A percentile compares a stretch with the other conserved stretches of the same genome.
phyloP scores from a whole-genome alignment of 2,888 invertebrate species.

The Aporophyla nigra region DNA sequence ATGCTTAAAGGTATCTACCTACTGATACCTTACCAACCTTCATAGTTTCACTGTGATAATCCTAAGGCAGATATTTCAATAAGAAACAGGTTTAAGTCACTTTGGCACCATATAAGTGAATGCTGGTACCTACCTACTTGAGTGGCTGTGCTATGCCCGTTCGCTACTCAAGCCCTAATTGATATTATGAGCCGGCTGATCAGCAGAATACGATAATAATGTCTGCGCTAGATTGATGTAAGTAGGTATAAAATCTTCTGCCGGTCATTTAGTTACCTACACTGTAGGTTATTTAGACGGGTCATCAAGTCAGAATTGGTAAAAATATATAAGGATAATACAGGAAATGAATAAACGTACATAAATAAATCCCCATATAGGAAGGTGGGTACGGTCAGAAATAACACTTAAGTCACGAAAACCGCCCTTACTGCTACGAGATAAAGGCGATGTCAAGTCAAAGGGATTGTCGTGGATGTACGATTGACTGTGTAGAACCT shows the following conservation, averaged over 20 bases:
- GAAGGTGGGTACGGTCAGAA: not conserved
- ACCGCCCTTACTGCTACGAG: not conserved
- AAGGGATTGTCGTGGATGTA: not conserved
- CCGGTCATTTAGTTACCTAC: not conserved
- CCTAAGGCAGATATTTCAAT: constrained; percentile 54
- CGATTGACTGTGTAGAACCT: not conserved
- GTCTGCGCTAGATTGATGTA: constrained; percentile 7
- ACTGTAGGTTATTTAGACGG: not conserved
- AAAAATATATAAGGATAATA: not conserved
- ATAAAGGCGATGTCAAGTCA: not conserved
- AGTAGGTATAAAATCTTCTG: constrained; percentile 20
- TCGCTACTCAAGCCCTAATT: constrained; percentile 49
- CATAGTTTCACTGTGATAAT: constrained; percentile 30
- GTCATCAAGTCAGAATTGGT: not conserved
- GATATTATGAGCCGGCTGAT: constrained; percentile 48
- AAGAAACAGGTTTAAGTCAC: constrained; percentile 68
- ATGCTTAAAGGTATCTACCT: not conserved
- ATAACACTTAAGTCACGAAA: not conserved
- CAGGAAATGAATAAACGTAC: not conserved
- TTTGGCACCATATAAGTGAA: constrained; percentile 68
- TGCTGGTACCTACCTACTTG: constrained; percentile 42
- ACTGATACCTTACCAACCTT: constrained; percentile 16
- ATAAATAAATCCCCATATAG: not conserved
- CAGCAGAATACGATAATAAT: constrained; percentile 23
- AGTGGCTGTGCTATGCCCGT: constrained; percentile 22